These are phyloP conservation scores for Protonibea diacanthus DNA, from an alignment of 2,797 vertebrate genomes.

Conservation along the genomic window DNA sequence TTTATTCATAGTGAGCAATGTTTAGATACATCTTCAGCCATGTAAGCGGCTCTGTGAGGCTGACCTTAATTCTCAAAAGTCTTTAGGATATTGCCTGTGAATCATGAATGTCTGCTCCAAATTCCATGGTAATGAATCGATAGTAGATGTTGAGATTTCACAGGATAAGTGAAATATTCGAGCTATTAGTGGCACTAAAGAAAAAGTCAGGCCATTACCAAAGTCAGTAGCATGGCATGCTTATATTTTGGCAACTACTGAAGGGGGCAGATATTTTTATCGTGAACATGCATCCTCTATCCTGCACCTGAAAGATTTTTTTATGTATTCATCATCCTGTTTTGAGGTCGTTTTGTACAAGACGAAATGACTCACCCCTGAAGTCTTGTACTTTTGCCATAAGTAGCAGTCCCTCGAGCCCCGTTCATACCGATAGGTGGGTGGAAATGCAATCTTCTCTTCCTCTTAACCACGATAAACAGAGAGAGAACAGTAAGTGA, in stretches of 20 bases:
- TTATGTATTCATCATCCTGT: neutral
- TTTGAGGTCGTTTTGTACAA: conserved; percentile 14
- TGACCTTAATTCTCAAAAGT: neutral
- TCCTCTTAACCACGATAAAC: conserved; percentile 84
- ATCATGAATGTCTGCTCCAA: neutral
- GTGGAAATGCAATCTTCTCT: conserved; percentile 89
- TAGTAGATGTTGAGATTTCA: neutral
- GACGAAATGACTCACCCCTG: conserved; percentile 81
- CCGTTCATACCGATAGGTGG: conserved; percentile 90
- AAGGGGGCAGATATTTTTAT: conserved; percentile 3
- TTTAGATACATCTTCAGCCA: no score
- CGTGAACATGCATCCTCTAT: neutral
- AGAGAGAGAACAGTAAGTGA: conserved; percentile 31
- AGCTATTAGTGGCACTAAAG: neutral
- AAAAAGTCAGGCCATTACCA: neutral
- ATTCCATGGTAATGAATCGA: neutral
- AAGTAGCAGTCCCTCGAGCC: conserved; percentile 89
- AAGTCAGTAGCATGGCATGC: neutral
- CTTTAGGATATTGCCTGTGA: neutral
- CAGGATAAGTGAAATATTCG: no score
- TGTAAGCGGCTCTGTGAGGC: neutral
- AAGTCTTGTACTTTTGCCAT: conserved; percentile 90
- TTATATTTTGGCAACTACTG: neutral
- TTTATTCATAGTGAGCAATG: neutral
- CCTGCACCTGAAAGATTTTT: neutral